A percentile compares a stretch with the other conserved stretches of the same genome.
Evolutionary conservation across 2,113 vertebrate genomes (phyloP).

Genomic region (Phyllostomus discolor): DNA sequence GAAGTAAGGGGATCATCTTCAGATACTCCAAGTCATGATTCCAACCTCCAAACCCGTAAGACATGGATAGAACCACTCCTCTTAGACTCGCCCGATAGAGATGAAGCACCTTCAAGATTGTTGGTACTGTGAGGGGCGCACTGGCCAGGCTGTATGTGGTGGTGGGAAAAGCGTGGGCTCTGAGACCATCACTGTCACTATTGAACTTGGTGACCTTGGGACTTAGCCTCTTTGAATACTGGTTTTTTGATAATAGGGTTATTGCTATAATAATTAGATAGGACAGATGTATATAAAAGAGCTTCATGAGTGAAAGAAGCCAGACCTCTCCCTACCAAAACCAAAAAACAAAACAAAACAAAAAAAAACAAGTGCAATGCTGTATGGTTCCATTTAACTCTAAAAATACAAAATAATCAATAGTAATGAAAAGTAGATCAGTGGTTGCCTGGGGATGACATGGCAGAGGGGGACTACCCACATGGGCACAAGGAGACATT

Average conservation of each 20-base stretch:
- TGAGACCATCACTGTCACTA: accelerated
- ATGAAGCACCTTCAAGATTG: neutral
- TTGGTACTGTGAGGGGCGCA: accelerated
- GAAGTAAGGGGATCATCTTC: neutral
- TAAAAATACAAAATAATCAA: neutral
- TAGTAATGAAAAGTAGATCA: neutral
- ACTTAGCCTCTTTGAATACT: neutral
- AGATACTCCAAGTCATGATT: neutral
- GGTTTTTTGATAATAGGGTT: neutral
- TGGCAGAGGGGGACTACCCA: neutral
- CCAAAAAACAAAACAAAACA: neutral
- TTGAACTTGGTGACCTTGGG: neutral
- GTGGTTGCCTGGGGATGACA: neutral
- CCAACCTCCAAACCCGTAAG: neutral
- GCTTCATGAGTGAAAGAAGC: neutral
- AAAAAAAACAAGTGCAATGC: neutral
- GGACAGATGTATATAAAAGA: neutral
- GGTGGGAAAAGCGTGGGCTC: neutral
- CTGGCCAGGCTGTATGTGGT: neutral
- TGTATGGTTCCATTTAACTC: neutral
- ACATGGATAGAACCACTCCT: neutral
- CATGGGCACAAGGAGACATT: neutral
- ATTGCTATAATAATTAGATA: neutral
- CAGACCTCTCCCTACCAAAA: neutral
- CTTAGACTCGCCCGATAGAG: neutral